Base-by-base conservation (phyloP, 2,888 invertebrate species). In the Spodoptera exigua region DNA sequence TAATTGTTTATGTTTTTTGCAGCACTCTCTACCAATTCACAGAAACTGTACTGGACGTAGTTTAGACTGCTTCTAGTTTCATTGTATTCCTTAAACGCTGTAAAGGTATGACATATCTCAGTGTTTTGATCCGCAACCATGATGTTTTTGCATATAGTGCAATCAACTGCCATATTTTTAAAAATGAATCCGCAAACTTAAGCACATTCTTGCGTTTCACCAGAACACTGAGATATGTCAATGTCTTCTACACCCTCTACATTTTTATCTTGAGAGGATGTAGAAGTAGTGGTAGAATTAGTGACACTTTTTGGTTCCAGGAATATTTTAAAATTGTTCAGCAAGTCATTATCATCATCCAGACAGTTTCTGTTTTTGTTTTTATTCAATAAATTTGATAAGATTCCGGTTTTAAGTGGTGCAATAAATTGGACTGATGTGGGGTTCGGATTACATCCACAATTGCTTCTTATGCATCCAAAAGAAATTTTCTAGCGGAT, bases 191-290 rank as follows among this genome's bases (percentile, higher is more conserved):
- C 37, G 18, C 48, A 48, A 3, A 37, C 48, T 9, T 48, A 48
- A 9, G 48, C 48, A 48, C 48, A 36, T 35, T n/a, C 47, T 18
- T 47, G 47, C 17, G 37, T 48, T 48, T 37, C 48, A 9, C 11
- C 48, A 48, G 47, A 47, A 47, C 17, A 47, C 18, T 47, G 47
- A 13, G 47, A 13, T 47, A 47, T 35, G 3, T 47, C 17, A 18
- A 47, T 11, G 17, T 36, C 47, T 47, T 48, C 36, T 21, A 13
- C 14, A 48, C 18, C 47, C 21, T 48, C 48, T n/a, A n/a, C n/a
- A n/a, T n/a, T n/a, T n/a, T n/a, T n/a, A n/a, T n/a, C n/a, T n/a
- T n/a, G n/a, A n/a, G n/a, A n/a, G n/a, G n/a, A n/a, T n/a, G n/a
- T n/a, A n/a, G n/a, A n/a, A n/a, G n/a, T n/a, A n/a, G n/a, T n/a